A percentile compares a stretch with the other conserved stretches of the same genome.
Conservation (phyloP, 1,140 invertebrate species). For the Monochamus saltuarius region DNA sequence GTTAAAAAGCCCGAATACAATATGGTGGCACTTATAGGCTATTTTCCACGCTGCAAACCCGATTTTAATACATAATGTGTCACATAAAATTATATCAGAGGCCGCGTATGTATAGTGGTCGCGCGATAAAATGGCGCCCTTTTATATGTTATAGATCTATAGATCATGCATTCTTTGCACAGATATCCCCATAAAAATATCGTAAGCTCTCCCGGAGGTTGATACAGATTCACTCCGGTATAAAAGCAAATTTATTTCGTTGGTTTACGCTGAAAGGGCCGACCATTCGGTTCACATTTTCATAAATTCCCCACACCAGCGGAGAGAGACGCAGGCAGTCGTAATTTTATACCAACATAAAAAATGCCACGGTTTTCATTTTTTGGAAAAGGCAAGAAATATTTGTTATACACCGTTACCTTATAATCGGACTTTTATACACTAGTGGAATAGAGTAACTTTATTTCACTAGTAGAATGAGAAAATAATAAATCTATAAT, state of each 20-base stretch:
- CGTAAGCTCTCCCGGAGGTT: conserved; percentile 23
- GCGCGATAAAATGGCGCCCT: conserved; percentile 42
- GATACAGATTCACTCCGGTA: conserved; percentile 15
- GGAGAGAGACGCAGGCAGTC: too few species aligned
- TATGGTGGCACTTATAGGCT: conserved; percentile 39
- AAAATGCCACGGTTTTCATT: too few species aligned
- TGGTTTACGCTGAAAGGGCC: background rate
- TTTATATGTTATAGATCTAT: conserved; percentile 46
- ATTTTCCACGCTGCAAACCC: conserved; percentile 42
- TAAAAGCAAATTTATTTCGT: conserved; percentile 19
- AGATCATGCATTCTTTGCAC: conserved; percentile 44
- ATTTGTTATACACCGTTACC: too few species aligned
- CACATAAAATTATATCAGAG: conserved; percentile 43
- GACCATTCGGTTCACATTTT: background rate
- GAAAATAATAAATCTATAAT: too few species aligned
- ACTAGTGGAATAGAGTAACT: too few species aligned
- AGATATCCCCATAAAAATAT: conserved; percentile 47
- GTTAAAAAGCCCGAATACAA: conserved; percentile 34
- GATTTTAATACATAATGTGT: conserved; percentile 45
- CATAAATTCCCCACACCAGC: too few species aligned
- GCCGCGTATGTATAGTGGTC: conserved; percentile 30
- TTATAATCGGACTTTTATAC: too few species aligned
- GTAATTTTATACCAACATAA: too few species aligned
- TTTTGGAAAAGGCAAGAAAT: too few species aligned
- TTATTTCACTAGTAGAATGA: too few species aligned